Conservation (phyloP, 2,797 vertebrate genomes). For the Crocodylus rhombifer region DNA sequence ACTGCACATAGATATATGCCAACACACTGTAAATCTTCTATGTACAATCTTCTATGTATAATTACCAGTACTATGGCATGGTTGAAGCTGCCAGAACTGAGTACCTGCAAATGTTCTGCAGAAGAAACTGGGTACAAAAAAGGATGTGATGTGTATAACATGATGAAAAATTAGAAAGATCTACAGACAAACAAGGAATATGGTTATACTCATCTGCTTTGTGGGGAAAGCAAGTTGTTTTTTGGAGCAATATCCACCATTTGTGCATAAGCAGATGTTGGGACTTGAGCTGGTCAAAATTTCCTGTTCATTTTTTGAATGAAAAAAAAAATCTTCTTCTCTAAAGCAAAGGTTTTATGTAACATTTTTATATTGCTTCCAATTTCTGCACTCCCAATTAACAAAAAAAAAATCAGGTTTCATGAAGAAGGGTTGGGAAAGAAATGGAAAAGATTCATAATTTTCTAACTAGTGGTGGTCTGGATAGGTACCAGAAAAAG, state of each 20-base stretch:
- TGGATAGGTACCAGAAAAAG: conserved; percentile 25
- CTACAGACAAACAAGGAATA: not conserved
- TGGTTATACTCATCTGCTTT: not conserved
- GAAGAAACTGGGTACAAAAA: not conserved
- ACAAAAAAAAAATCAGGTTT: not conserved
- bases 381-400: not conserved
- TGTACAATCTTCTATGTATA: not conserved
- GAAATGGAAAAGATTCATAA: conserved; percentile 14
- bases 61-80: not conserved
- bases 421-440: not conserved
- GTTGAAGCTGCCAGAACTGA: not conserved
- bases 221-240: not conserved
- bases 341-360: not conserved
- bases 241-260: conserved; percentile 6
- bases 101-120: conserved; percentile 36
- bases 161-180: conserved; percentile 21
- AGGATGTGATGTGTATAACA: conserved; percentile 13
- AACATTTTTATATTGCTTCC: not conserved
- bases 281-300: conserved; percentile 16
- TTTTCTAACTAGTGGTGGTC: conserved; percentile 9
- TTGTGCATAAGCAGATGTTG: not conserved
- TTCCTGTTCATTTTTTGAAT: not conserved
- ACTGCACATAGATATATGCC: not conserved
- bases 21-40: not conserved
- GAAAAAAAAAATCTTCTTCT: not conserved